These are phyloP conservation scores for Chymomyza procnemis DNA, from an alignment of 2,888 invertebrate genomes.

Conservation along the genomic window DNA sequence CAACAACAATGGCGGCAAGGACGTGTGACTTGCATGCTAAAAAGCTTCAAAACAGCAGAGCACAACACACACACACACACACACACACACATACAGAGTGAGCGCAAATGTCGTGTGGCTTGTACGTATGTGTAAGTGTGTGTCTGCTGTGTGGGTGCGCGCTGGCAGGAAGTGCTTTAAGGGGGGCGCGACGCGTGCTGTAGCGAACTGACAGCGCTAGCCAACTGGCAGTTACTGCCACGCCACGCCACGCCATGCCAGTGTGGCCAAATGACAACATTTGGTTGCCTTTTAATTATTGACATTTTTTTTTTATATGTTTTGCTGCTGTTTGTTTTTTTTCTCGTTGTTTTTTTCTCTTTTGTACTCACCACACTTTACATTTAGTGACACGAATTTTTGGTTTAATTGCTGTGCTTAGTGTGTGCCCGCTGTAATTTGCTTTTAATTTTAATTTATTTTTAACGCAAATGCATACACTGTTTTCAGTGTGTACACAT, in stretches of 20 bases:
- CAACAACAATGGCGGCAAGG: slow-evolving; percentile 60
- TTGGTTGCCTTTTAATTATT: slow-evolving; percentile 71
- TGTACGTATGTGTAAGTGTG: slow-evolving; percentile 15
- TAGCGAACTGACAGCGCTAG: not conserved
- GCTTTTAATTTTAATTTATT: slow-evolving; percentile 20
- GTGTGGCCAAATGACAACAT: slow-evolving; percentile 62
- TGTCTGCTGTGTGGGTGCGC: slow-evolving; percentile 16
- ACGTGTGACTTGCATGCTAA: slow-evolving; percentile 68
- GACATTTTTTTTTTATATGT: slow-evolving; percentile 45
- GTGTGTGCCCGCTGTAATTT: slow-evolving; percentile 6
- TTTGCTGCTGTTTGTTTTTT: slow-evolving; percentile 4
- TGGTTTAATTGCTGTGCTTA: slow-evolving; percentile 37
- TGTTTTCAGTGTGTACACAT: not conserved
- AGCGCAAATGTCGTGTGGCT: slow-evolving; percentile 18
- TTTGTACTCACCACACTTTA: not conserved
- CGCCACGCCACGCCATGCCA: not conserved
- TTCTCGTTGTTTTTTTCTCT: no score
- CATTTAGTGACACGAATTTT: slow-evolving; percentile 10
- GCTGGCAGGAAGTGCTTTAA: slow-evolving; percentile 37
- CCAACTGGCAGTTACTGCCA: slow-evolving; percentile 10
- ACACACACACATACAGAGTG: no score
- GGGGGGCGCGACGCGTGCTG: slow-evolving; percentile 22
- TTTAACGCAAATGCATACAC: not conserved
- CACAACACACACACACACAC: no score
- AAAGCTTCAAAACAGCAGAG: slow-evolving; percentile 42